Evolutionary conservation across 1,140 invertebrate species (phyloP).

Genomic region (Lethrus apterus): DNA sequence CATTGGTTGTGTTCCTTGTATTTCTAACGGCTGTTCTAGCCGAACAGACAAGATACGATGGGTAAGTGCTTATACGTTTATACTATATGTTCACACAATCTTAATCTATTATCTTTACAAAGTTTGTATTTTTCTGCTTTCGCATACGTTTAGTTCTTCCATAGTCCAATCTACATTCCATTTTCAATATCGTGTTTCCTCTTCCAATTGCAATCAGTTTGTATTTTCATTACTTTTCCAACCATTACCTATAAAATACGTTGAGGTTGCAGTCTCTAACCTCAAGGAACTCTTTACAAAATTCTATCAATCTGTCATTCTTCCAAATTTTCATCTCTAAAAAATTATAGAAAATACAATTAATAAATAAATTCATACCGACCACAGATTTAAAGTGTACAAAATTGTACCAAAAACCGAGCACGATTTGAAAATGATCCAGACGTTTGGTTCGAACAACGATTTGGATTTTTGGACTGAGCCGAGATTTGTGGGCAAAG

Average conservation of each 20-base stretch:
- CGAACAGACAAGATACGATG: conserved; percentile 10
- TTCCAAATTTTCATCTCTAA: too few relatives aligned
- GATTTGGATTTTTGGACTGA: conserved; percentile 22
- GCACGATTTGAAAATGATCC: conserved; percentile 14
- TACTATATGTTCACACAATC: not conserved
- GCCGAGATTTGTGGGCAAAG: conserved; percentile 6
- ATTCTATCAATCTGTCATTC: too few relatives aligned
- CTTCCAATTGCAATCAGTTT: not conserved
- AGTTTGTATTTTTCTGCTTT: not conserved
- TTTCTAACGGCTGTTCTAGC: conserved; percentile 3
- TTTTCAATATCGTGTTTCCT: too few relatives aligned
- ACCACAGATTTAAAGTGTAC: conserved; percentile 20
- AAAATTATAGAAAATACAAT: too few relatives aligned
- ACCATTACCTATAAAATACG: too few relatives aligned
- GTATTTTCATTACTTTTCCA: too few relatives aligned
- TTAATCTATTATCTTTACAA: not conserved
- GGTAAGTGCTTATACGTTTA: not conserved
- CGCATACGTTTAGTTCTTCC: not conserved
- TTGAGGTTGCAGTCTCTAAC: too few relatives aligned
- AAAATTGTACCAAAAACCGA: conserved; percentile 9
- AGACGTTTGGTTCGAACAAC: not conserved
- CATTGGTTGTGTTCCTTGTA: not conserved
- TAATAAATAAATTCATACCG: not conserved
- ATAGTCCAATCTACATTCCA: not conserved
- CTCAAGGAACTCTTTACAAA: too few relatives aligned